phyloP scores from a whole-genome alignment of 2,888 invertebrate genomes.

The Aphidoletes aphidimyza region DNA sequence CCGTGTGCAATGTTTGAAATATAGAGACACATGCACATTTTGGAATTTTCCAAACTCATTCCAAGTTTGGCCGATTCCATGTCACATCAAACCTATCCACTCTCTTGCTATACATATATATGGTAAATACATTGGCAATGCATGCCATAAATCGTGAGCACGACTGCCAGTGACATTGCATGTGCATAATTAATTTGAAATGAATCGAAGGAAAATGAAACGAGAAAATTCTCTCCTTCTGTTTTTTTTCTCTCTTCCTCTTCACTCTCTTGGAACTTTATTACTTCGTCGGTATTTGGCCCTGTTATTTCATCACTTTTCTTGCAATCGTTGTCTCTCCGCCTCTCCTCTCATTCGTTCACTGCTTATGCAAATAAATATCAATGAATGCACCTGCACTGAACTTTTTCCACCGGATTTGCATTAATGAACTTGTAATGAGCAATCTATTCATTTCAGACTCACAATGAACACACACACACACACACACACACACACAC shows the following conservation, averaged over 20 bases:
- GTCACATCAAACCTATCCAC: background rate
- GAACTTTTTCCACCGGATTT: slow-evolving; percentile 39
- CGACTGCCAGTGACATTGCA: slow-evolving; percentile 22
- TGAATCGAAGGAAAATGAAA: background rate
- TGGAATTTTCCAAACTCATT: background rate
- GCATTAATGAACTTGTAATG: slow-evolving; percentile 49
- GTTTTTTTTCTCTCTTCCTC: background rate
- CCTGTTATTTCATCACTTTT: too few species aligned
- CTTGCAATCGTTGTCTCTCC: too few species aligned
- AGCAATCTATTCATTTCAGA: background rate
- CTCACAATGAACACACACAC: too few species aligned
- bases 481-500: too few species aligned
- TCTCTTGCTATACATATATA: too few species aligned
- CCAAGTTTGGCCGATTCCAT: slow-evolving; percentile 2
- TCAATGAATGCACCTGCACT: background rate
- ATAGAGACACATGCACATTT: background rate
- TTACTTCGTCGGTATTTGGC: too few species aligned
- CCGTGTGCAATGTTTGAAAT: too few species aligned
- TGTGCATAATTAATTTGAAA: slow-evolving; percentile 47
- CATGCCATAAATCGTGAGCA: background rate
- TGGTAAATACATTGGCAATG: background rate
- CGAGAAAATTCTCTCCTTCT: background rate
- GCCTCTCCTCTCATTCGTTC: too few species aligned
- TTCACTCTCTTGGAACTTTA: background rate
- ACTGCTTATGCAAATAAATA: too few species aligned